Evolutionary conservation across 2,888 invertebrate genomes (phyloP), one percentile per base, ranked within the genome.

Genomic region (Odontothrips loti): DNA sequence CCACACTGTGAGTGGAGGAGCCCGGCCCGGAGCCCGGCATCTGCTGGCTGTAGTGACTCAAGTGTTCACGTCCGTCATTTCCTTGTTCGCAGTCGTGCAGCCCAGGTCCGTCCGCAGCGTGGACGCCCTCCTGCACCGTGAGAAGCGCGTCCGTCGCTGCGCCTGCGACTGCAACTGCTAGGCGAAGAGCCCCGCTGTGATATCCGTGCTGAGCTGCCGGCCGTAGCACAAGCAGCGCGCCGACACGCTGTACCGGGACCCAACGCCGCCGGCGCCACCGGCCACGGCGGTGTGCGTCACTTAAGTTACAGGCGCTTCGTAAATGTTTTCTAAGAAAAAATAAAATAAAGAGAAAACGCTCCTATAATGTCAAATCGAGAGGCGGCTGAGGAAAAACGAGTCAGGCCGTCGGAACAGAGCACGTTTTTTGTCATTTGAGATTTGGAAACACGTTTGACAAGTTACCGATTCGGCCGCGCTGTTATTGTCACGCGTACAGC

Each of bases 21-120:
- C 34, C 3, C 34, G 34, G 34, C 48, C 15, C n/a, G n/a, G n/a
- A n/a, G n/a, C n/a, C n/a, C n/a, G n/a, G n/a, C n/a, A n/a, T n/a
- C n/a, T n/a, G n/a, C n/a, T n/a, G n/a, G n/a, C n/a, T n/a, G n/a
- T n/a, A n/a, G n/a, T n/a, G n/a, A n/a, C n/a, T n/a, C n/a, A n/a
- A n/a, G n/a, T n/a, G n/a, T n/a, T 80, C 29, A 63, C 79, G 79
- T 15, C 47, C 34, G 17, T 20, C 51, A 20, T 79, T 75, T 47
- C 58, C 79, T 82, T 82, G 82, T 84, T 85, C 84, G 89, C 90
- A 95, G 95, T 92, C 87, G 92, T 95, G 86, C 95, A 95, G 87
- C 95, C 95, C 82, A 92, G 95, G 86, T 93, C 93, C 82, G 90
- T 92, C 83, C 93, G 93, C 85, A 92, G 91, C 86, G 90, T 90